phyloP scores from a whole-genome alignment of 2,888 invertebrate species.

The Hermaeophaga mercurialis region DNA sequence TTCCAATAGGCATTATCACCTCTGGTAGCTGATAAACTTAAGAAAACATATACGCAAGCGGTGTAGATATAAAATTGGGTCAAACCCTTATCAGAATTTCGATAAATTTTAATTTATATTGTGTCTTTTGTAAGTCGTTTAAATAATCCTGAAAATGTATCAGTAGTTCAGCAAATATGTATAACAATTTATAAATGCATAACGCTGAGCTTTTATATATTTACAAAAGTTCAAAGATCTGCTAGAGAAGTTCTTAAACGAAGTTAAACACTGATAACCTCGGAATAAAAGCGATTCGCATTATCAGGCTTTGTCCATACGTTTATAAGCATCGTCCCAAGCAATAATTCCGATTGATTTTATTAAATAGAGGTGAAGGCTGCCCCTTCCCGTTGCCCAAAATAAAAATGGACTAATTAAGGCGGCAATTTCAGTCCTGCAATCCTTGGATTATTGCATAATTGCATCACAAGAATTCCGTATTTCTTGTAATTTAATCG shows the following conservation, averaged over 20 bases:
- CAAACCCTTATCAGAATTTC: neutral
- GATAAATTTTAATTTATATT: neutral
- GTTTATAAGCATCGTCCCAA: constrained; percentile 16
- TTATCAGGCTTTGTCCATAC: constrained; percentile 20
- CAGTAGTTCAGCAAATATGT: constrained; percentile 8
- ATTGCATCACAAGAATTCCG: constrained; percentile 23
- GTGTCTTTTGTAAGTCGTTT: neutral
- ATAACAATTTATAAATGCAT: constrained; percentile 5
- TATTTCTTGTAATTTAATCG: constrained; percentile 26
- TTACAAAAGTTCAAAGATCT: constrained; percentile 10
- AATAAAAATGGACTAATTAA: constrained; percentile 23
- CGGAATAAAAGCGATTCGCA: constrained; percentile 13
- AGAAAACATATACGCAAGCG: constrained; percentile 1
- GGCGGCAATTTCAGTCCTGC: constrained; percentile 18
- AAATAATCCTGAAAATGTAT: neutral
- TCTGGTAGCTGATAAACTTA: neutral
- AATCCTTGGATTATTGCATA: constrained; percentile 19
- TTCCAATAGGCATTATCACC: too few relatives aligned
- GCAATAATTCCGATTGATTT: constrained; percentile 2
- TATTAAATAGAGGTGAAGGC: constrained; percentile 17
- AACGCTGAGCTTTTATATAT: neutral
- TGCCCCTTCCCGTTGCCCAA: neutral
- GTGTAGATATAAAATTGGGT: neutral
- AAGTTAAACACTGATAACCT: constrained; percentile 21
- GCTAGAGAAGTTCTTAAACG: neutral